phyloP scores from a whole-genome alignment of 2,888 invertebrate species.

The Acholoe squamosa region DNA sequence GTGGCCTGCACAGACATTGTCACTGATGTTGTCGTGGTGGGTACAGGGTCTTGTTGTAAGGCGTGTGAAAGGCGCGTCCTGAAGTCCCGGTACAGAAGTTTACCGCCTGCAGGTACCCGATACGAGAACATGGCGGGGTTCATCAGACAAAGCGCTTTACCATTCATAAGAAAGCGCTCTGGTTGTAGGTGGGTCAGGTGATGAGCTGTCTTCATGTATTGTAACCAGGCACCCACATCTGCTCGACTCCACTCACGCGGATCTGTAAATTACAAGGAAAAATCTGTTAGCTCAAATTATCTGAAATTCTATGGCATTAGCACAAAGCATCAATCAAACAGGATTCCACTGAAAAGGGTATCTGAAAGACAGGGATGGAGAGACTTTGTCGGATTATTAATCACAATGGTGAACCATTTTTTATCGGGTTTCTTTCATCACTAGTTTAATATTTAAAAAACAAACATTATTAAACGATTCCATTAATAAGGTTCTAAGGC shows the following conservation, averaged over 20 bases:
- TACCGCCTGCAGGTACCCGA: slow-evolving; percentile 88
- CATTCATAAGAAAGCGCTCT: slow-evolving; percentile 98
- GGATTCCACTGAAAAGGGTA: too few relatives aligned
- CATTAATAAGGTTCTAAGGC: too few relatives aligned
- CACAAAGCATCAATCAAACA: too few relatives aligned
- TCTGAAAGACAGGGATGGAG: too few relatives aligned
- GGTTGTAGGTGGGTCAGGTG: slow-evolving; percentile 92
- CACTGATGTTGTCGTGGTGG: not conserved
- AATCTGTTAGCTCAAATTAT: too few relatives aligned
- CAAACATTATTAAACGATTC: too few relatives aligned
- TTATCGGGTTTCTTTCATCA: too few relatives aligned
- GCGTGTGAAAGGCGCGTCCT: slow-evolving; percentile 89
- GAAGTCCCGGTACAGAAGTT: slow-evolving; percentile 88
- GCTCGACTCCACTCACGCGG: slow-evolving; percentile 95
- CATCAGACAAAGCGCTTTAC: slow-evolving; percentile 92
- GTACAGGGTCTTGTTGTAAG: slow-evolving; percentile 77
- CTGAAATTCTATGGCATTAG: too few relatives aligned
- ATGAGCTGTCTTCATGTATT: slow-evolving; percentile 91
- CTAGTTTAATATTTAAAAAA: too few relatives aligned
- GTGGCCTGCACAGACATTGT: too few relatives aligned
- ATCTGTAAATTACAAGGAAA: slow-evolving; percentile 87
- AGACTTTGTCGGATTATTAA: too few relatives aligned
- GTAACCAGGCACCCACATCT: slow-evolving; percentile 92
- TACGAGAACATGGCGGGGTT: slow-evolving; percentile 89
- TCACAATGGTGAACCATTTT: too few relatives aligned